phyloP scores from a whole-genome alignment of 2,113 vertebrate genomes.

The cattle (Bos taurus) region DNA sequence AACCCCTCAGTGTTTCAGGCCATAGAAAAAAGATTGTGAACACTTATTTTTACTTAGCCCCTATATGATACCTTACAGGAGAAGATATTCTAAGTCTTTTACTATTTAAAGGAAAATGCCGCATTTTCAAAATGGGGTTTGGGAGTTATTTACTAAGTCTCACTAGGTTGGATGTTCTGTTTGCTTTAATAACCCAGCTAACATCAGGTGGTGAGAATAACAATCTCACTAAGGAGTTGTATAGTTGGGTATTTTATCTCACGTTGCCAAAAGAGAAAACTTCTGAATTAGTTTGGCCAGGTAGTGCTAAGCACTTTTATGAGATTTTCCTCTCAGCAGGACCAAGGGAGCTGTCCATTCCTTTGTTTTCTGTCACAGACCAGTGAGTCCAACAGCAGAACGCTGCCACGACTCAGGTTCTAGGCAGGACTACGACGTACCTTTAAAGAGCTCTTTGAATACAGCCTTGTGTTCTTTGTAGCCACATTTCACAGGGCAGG shows the following conservation, averaged over 20 bases:
- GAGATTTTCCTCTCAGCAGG: not conserved
- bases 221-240: not conserved
- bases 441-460: not conserved
- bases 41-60: not conserved
- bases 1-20: not conserved
- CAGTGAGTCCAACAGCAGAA: not conserved
- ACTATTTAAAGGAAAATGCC: not conserved
- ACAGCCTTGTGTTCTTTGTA: not conserved
- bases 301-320: not conserved
- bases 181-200: not conserved
- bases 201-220: not conserved
- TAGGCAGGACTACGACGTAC: not conserved
- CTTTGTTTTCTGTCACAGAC: not conserved
- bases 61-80: not conserved
- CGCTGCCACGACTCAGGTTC: not conserved
- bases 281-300: not conserved
- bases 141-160: not conserved
- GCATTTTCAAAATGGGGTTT: not conserved
- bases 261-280: not conserved
- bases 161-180: not conserved
- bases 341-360: not conserved
- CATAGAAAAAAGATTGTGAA: not conserved
- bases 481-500: not conserved
- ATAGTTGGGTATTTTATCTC: not conserved
- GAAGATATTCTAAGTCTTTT: not conserved